phyloP scores from a whole-genome alignment of 2,113 vertebrate species.

The Grus americana region DNA sequence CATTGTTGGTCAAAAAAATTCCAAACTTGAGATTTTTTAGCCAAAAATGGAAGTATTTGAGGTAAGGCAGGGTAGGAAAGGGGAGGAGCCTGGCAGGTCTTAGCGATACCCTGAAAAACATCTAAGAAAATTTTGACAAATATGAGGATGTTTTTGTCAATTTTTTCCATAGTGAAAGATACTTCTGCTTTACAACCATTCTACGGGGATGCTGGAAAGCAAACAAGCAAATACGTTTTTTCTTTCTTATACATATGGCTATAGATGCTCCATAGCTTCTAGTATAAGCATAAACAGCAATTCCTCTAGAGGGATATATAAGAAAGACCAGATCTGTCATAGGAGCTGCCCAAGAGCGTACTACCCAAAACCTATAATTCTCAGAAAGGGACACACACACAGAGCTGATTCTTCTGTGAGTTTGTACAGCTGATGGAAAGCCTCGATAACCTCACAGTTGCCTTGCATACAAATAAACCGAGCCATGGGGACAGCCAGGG shows the following conservation, averaged over 20 bases:
- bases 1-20: background rate
- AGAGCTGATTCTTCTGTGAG: background rate
- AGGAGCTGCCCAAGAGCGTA: background rate
- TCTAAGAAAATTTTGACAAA: background rate
- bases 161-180: background rate
- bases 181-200: background rate
- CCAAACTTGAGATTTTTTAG: constrained; percentile 33
- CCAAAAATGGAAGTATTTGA: constrained; percentile 31
- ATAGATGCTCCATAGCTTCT: background rate
- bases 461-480: constrained; percentile 35
- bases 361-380: background rate
- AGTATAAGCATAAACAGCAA: background rate
- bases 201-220: background rate
- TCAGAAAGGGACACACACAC: background rate
- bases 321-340: background rate
- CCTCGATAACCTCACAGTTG: background rate
- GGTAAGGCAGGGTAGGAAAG: background rate
- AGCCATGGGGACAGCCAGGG: background rate
- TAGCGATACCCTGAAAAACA: background rate
- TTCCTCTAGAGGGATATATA: background rate
- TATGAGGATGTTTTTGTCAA: background rate
- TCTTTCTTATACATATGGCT: background rate
- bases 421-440: constrained; percentile 45
- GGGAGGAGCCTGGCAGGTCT: background rate
- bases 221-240: background rate